Base-by-base conservation (phyloP, 2,797 vertebrate genomes). In the Muscicapa striata region DNA sequence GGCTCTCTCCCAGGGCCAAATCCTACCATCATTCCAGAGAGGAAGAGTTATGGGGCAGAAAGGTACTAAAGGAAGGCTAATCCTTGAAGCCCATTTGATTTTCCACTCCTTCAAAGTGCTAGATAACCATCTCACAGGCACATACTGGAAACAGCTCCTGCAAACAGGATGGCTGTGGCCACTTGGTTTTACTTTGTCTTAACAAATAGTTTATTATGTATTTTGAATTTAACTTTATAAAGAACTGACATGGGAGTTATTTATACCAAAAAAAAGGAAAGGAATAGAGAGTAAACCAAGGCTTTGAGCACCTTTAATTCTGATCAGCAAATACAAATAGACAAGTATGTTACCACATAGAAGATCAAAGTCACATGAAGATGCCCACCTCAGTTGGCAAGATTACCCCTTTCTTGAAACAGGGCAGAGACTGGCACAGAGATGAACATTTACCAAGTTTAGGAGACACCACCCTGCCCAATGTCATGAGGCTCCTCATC, bases 281-380 rank as follows among this genome's bases (percentile, higher is more conserved):
- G 5, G 26, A 43, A 38, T 46, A 46, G 6, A 55, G 51, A 38
- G 19, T 48, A 57, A 67, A 48, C 11, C 29, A 57, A 67, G 34
- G 43, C 30, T 58, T 80, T 58, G 34, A 40, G 52, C 43, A 23
- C 9, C 43, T 58, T 68, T 40, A 58, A 23, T 67, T 67, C 29
- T 29, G 29, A 19, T 23, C 34, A 80, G 34, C 9, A 48, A 79
- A 58, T n/a, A 48, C 29, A 58, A 48, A 40, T 15, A 67, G 34
- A 48, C 9, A 30, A 7, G 29, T 48, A 15, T 67, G 43, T 48
- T 48, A n/a, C 34, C 51, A n/a, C 0, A 0, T 8, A 48, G n/a
- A 66, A 55, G 14, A 57, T 27, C 52, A 67, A 57, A 57, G 29
- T 40, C 34, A n/a, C 23, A 15, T 29, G 52, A 48, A 58, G 7